phyloP scores from a whole-genome alignment of 1,140 invertebrate species.

The Popillia japonica region DNA sequence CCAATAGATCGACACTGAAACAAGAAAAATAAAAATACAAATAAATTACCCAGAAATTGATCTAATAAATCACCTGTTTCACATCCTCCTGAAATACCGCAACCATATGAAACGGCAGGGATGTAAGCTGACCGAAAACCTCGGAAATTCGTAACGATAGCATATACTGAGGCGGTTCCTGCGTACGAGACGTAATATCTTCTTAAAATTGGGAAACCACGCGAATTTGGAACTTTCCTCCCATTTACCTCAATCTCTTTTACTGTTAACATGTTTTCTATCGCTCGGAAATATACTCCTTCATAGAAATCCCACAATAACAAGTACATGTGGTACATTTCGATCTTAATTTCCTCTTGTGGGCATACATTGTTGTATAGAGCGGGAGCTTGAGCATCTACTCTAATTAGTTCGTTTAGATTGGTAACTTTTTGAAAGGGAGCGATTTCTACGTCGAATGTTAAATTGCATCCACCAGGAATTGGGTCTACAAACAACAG shows the following conservation, averaged over 20 bases:
- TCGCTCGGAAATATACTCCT: conserved; percentile 69
- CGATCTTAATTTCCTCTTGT: conserved; percentile 60
- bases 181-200: conserved; percentile 69
- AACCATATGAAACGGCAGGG: conserved; percentile 72
- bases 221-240: conserved; percentile 52
- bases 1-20: conserved; percentile 61
- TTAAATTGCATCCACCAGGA: conserved; percentile 81
- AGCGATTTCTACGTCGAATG: conserved; percentile 69
- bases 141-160: conserved; percentile 65
- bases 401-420: conserved; percentile 63
- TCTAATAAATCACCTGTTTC: conserved; percentile 59
- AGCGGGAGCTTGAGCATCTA: conserved; percentile 69
- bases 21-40: not conserved
- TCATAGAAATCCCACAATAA: conserved; percentile 65
- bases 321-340: conserved; percentile 73
- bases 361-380: conserved; percentile 55
- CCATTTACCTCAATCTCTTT: conserved; percentile 66
- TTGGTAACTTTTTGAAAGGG: conserved; percentile 69
- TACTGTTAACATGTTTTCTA: conserved; percentile 71
- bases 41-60: not conserved
- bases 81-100: conserved; percentile 64
- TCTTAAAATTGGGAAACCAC: conserved; percentile 53
- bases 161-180: conserved; percentile 71
- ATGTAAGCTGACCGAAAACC: conserved; percentile 70
- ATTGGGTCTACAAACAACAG: conserved; percentile 63